Conservation (phyloP, 2,113 vertebrate genomes). For the Bos taurus region ARS-UCD2.0 NC_037332.1:28993001-28993500, state of each 20-base stretch:
- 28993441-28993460: background rate
- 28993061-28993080: background rate
- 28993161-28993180: background rate
- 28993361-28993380: background rate
- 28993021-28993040: background rate
- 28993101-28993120: background rate
- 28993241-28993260: background rate
- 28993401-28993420: background rate
- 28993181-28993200: background rate
- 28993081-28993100: no score
- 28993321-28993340: slow-evolving; percentile 37
- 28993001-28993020: background rate
- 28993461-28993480: background rate
- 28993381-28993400: background rate
- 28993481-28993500: background rate
- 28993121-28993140: background rate
- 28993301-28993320: background rate
- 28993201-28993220: background rate
- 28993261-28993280: background rate
- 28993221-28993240: background rate
- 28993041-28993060: background rate
- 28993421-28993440: slow-evolving; percentile 6
- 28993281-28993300: background rate
- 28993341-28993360: slow-evolving; percentile 31
- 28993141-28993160: background rate